phyloP scores from a whole-genome alignment of 2,888 invertebrate species.

The Meiosimyza platycephala region DNA sequence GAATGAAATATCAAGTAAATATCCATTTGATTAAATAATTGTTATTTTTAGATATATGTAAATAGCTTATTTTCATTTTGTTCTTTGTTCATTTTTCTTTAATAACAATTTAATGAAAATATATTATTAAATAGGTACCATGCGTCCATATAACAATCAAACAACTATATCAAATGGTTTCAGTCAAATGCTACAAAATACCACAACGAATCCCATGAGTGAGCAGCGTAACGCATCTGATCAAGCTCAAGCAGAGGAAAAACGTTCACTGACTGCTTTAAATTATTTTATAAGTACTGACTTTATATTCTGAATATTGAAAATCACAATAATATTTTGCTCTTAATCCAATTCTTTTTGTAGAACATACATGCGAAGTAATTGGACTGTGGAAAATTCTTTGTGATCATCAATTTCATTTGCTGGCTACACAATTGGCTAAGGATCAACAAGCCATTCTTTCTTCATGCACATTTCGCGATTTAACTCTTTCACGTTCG shows the following conservation, averaged over 20 bases:
- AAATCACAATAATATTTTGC: conserved; percentile 43
- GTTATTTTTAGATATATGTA: too few relatives aligned
- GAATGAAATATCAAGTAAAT: conserved; percentile 61
- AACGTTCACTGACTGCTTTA: conserved; percentile 81
- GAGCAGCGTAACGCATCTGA: conserved; percentile 64
- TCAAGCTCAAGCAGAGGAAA: conserved; percentile 75
- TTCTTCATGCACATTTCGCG: conserved; percentile 72
- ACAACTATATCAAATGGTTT: conserved; percentile 53
- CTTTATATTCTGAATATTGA: neutral
- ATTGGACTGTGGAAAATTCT: conserved; percentile 93
- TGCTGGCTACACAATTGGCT: conserved; percentile 77
- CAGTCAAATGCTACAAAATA: conserved; percentile 50
- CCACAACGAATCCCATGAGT: conserved; percentile 45
- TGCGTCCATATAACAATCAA: conserved; percentile 52
- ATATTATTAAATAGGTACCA: conserved; percentile 46
- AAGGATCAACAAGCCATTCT: conserved; percentile 75
- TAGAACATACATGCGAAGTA: conserved; percentile 85
- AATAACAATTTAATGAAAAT: neutral
- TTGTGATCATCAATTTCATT: conserved; percentile 91
- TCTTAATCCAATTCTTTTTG: neutral
- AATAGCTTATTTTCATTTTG: too few relatives aligned
- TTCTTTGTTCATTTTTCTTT: too few relatives aligned
- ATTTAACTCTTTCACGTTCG: conserved; percentile 68
- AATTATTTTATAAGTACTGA: conserved; percentile 74
- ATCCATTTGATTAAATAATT: too few relatives aligned